These are phyloP conservation scores for Andrena dorsata DNA, from an alignment of 2,888 invertebrate species.

Conservation along the genomic window DNA sequence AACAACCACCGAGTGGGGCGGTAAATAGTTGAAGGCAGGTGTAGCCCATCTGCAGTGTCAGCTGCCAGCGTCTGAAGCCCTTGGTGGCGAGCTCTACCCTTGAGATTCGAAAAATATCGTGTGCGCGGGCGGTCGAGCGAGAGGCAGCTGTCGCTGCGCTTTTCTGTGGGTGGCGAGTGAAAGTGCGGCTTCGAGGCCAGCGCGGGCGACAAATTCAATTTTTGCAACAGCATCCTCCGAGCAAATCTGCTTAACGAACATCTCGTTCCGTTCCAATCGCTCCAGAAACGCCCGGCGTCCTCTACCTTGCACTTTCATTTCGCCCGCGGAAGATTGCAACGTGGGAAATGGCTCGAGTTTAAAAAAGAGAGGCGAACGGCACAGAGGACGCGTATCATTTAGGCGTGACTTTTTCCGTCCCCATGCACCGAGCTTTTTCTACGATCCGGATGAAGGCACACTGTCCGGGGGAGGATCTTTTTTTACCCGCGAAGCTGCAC, in stretches of 20 bases:
- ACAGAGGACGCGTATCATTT: neutral
- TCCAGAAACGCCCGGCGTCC: neutral
- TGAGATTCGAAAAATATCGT: conserved; percentile 71
- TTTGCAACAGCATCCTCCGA: conserved; percentile 29
- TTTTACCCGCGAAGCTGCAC: conserved; percentile 51
- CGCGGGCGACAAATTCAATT: conserved; percentile 55
- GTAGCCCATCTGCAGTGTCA: conserved; percentile 73
- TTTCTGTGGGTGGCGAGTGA: conserved; percentile 70
- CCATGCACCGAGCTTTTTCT: conserved; percentile 34
- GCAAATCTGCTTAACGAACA: conserved; percentile 17
- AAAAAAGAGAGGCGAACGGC: neutral
- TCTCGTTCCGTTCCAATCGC: neutral
- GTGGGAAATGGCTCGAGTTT: neutral
- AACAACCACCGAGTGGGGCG: conserved; percentile 34
- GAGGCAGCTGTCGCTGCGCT: conserved; percentile 65
- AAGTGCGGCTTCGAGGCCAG: conserved; percentile 64
- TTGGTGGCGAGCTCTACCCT: conserved; percentile 67
- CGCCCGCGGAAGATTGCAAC: neutral
- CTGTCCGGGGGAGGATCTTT: conserved; percentile 63
- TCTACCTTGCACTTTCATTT: neutral
- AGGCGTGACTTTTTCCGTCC: conserved; percentile 15
- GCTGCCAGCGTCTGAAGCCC: conserved; percentile 71
- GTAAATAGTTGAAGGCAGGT: conserved; percentile 72
- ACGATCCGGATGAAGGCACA: conserved; percentile 19
- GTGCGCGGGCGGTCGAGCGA: conserved; percentile 25